Evolutionary conservation across 1,140 invertebrate genomes (phyloP).

Genomic region (Cephus cinctus): DNA sequence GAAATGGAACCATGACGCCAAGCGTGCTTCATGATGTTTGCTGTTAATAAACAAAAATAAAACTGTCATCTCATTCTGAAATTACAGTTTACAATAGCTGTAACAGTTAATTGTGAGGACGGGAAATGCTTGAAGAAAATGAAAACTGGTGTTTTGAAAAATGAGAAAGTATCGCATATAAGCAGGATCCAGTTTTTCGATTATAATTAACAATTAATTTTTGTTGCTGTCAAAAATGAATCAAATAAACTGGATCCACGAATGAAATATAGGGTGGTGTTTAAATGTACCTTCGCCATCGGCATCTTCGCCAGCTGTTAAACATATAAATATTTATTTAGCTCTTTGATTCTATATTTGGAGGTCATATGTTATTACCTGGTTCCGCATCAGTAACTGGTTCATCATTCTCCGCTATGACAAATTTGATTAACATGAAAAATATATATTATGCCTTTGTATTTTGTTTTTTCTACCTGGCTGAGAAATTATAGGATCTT

Average conservation of each 20-base stretch:
- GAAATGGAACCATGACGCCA: too few species aligned
- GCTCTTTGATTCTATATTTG: slow-evolving; percentile 3
- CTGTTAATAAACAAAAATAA: slow-evolving; percentile 1
- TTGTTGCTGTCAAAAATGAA: too few species aligned
- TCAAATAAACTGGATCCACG: neutral
- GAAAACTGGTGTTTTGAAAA: too few species aligned
- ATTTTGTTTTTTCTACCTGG: slow-evolving; percentile 7
- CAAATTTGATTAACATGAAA: slow-evolving; percentile 4
- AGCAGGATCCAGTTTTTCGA: too few species aligned
- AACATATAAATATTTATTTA: slow-evolving; percentile 21
- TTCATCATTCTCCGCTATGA: slow-evolving; percentile 9
- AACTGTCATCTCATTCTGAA: slow-evolving; percentile 15
- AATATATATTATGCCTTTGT: slow-evolving; percentile 2
- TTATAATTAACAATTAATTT: too few species aligned
- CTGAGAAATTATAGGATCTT: neutral
- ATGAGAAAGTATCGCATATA: too few species aligned
- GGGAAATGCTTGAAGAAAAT: too few species aligned
- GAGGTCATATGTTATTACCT: slow-evolving; percentile 14
- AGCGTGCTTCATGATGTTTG: neutral
- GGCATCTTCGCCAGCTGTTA: slow-evolving; percentile 38
- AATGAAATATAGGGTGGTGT: slow-evolving; percentile 13
- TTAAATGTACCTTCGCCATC: slow-evolving; percentile 39
- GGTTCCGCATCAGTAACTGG: slow-evolving; percentile 12
- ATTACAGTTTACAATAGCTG: too few species aligned
- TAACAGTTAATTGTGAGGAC: too few species aligned